A percentile compares a stretch with the other conserved stretches of the same genome.
Evolutionary conservation across 2,797 vertebrate species (phyloP).

Genomic region (Anisognathus igniventris): DNA sequence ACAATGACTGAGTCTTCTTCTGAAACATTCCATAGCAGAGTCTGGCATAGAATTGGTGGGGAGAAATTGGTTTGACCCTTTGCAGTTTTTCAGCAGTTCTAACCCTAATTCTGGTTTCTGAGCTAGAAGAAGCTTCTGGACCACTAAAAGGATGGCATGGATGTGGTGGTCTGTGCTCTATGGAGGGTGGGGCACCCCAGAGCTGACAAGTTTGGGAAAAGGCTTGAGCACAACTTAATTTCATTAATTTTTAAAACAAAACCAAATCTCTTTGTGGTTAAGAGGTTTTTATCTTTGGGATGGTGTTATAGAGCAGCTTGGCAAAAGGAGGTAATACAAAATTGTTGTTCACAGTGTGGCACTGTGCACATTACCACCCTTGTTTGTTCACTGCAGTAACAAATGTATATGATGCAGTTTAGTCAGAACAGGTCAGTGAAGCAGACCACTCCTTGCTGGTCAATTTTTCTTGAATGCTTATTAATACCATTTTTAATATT

Average conservation of each 20-base stretch:
- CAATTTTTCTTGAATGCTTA: not conserved
- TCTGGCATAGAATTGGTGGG: not conserved
- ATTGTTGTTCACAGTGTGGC: not conserved
- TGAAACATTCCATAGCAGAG: not conserved
- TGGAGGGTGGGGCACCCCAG: not conserved
- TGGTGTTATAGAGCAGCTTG: not conserved
- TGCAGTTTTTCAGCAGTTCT: not conserved
- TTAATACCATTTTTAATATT: not conserved
- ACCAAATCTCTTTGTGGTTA: not conserved
- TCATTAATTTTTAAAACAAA: not conserved
- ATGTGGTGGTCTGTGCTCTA: not conserved
- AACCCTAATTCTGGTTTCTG: not conserved
- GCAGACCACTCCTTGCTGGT: not conserved
- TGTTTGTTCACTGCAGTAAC: not conserved
- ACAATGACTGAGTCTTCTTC: not conserved
- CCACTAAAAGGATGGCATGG: not conserved
- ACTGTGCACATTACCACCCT: not conserved
- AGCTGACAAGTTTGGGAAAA: not conserved
- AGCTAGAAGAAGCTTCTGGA: not conserved
- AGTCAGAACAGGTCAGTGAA: not conserved
- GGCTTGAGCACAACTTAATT: not conserved
- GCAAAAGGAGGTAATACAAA: not conserved
- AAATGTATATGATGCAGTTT: not conserved
- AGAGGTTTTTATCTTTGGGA: not conserved
- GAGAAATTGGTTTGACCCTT: not conserved